Conservation (phyloP, 2,113 vertebrate species). For the Boleophthalmus pectinirostris region DNA sequence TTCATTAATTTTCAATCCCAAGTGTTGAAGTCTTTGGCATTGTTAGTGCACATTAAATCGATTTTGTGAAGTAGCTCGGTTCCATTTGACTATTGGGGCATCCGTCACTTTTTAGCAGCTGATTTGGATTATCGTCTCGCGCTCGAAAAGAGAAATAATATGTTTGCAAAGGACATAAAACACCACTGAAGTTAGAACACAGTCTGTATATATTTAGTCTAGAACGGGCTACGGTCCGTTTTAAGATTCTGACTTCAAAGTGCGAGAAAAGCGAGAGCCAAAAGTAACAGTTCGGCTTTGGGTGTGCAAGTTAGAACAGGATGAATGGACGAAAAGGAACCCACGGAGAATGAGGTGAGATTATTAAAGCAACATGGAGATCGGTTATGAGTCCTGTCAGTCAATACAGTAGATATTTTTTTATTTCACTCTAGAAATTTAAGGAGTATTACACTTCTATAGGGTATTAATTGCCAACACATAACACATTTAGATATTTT, state of each 20-base stretch:
- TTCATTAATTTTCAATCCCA: conserved; percentile 45
- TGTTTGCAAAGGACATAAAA: conserved; percentile 62
- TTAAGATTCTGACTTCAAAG: conserved; percentile 73
- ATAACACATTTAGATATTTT: too few species aligned
- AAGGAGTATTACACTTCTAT: too few species aligned
- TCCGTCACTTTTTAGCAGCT: conserved; percentile 79
- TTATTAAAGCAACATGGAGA: conserved; percentile 70
- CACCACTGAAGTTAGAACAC: conserved; percentile 58
- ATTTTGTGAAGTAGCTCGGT: conserved; percentile 77
- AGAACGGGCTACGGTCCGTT: conserved; percentile 59
- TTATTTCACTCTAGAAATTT: conserved; percentile 9
- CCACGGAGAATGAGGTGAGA: conserved; percentile 51
- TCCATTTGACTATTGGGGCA: conserved; percentile 83
- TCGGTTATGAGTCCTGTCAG: conserved; percentile 26
- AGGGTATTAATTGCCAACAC: too few species aligned
- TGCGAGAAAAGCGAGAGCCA: conserved; percentile 66
- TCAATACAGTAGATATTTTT: conserved; percentile 1
- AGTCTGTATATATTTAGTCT: conserved; percentile 75
- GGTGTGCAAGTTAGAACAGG: conserved; percentile 8
- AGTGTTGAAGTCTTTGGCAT: conserved; percentile 71
- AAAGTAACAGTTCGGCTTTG: conserved; percentile 73
- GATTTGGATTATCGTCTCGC: conserved; percentile 75
- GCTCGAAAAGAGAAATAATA: conserved; percentile 43
- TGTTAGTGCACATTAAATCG: conserved; percentile 83
- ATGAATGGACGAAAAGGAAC: conserved; percentile 53